phyloP scores from a whole-genome alignment of 2,797 vertebrate genomes.

The Emydoidea blandingii region DNA sequence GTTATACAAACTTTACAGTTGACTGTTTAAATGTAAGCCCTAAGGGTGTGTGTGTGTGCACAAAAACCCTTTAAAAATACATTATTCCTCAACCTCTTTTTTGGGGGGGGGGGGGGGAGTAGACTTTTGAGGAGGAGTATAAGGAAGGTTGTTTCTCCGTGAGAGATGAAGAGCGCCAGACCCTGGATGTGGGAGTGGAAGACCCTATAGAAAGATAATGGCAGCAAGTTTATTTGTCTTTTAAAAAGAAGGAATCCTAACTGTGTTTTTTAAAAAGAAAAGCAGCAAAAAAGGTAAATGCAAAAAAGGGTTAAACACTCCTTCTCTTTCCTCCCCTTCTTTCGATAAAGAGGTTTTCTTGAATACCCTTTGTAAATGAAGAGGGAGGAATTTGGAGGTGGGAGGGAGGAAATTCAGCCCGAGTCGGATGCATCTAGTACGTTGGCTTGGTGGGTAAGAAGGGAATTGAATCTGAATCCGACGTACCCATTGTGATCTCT shows the following conservation, averaged over 20 bases:
- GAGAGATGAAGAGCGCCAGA: neutral
- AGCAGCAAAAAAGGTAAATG: neutral
- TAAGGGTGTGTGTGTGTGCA: neutral
- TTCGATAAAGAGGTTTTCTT: conserved; percentile 12
- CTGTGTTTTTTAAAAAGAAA: neutral
- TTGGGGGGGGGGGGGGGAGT: neutral
- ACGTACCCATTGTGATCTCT: neutral
- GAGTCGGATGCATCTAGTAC: neutral
- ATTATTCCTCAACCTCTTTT: neutral
- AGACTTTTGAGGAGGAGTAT: neutral
- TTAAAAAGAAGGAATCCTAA: neutral
- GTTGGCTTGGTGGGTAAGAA: neutral
- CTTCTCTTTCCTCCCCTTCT: neutral
- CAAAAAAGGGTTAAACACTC: neutral
- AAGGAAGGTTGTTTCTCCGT: neutral
- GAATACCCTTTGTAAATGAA: conserved; percentile 42
- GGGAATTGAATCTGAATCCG: neutral
- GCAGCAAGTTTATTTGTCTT: neutral
- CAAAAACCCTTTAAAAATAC: neutral
- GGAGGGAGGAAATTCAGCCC: neutral
- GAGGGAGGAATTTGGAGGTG: conserved; percentile 32
- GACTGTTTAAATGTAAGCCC: accelerated
- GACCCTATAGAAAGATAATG: neutral
- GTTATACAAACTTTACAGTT: neutral
- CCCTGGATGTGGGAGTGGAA: neutral